Evolutionary conservation across 2,888 invertebrate genomes (phyloP).

Genomic region (Ichneumoninae sp.): DNA sequence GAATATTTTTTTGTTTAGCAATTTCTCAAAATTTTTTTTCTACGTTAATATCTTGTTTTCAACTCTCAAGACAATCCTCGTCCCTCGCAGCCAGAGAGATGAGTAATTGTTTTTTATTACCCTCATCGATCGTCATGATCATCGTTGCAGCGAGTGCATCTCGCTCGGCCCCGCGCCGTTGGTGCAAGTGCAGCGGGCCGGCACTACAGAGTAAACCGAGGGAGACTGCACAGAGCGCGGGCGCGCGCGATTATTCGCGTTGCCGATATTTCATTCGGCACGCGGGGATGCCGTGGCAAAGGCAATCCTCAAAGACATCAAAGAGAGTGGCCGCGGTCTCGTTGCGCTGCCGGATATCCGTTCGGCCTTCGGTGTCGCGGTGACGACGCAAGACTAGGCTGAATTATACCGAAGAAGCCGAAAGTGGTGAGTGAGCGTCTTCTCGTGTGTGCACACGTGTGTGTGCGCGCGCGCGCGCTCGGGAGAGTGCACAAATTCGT

Average conservation of each 20-base stretch:
- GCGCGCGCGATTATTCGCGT: slow-evolving; percentile 62
- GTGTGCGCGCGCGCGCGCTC: slow-evolving; percentile 24
- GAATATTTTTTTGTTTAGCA: not conserved
- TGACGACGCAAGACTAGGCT: slow-evolving; percentile 65
- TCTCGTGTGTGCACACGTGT: not conserved
- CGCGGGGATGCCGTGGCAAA: slow-evolving; percentile 54
- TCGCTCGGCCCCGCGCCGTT: not conserved
- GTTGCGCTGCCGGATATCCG: slow-evolving; percentile 67
- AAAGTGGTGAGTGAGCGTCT: slow-evolving; percentile 31
- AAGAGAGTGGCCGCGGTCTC: slow-evolving; percentile 61
- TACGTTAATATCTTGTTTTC: not conserved
- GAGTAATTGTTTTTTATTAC: not conserved
- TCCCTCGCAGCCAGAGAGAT: not conserved
- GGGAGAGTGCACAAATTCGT: slow-evolving; percentile 72
- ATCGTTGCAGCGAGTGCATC: not conserved
- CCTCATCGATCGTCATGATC: slow-evolving; percentile 2
- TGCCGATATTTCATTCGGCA: slow-evolving; percentile 82
- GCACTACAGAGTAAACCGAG: slow-evolving; percentile 37
- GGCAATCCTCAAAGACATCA: slow-evolving; percentile 68
- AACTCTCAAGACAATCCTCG: not conserved
- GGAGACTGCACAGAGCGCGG: slow-evolving; percentile 35
- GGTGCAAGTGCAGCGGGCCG: slow-evolving; percentile 42
- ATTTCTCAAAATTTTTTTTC: not conserved
- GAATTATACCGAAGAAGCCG: slow-evolving; percentile 62
- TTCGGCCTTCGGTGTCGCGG: slow-evolving; percentile 63